Conservation (phyloP, 2,797 vertebrate genomes). For the Phoeniculus purpureus region DNA sequence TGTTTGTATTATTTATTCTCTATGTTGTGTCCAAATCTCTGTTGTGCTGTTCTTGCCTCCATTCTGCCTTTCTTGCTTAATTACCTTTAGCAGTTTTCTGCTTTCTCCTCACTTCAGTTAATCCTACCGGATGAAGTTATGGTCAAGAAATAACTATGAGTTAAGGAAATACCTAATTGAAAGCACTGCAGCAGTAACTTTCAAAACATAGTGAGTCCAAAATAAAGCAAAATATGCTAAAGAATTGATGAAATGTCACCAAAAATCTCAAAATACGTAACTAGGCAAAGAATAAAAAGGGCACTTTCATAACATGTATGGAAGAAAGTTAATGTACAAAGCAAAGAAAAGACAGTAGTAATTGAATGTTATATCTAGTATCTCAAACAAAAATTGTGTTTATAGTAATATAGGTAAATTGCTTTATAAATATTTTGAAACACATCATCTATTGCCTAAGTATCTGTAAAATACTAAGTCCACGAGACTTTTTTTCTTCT, state of each 20-base stretch:
- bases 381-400: background rate
- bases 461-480: background rate
- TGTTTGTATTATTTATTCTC: background rate
- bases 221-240: background rate
- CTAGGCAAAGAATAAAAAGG: background rate
- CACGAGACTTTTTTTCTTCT: no score
- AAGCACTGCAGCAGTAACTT: accelerated
- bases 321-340: background rate
- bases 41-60: background rate
- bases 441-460: background rate
- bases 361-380: background rate
- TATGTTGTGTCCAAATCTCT: background rate
- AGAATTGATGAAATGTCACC: background rate
- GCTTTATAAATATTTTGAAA: background rate
- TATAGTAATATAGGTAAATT: background rate
- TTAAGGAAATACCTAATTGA: background rate
- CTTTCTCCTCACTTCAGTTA: background rate
- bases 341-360: background rate
- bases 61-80: background rate
- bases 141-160: background rate
- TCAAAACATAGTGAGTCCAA: background rate
- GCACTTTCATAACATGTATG: background rate
- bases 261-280: background rate
- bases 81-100: background rate
- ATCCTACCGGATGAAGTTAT: no score